Percentiles rank a stretch among this genome's conserved stretches.
Conservation (phyloP, 2,888 invertebrate genomes). For the Platycheirus albimanus region DNA sequence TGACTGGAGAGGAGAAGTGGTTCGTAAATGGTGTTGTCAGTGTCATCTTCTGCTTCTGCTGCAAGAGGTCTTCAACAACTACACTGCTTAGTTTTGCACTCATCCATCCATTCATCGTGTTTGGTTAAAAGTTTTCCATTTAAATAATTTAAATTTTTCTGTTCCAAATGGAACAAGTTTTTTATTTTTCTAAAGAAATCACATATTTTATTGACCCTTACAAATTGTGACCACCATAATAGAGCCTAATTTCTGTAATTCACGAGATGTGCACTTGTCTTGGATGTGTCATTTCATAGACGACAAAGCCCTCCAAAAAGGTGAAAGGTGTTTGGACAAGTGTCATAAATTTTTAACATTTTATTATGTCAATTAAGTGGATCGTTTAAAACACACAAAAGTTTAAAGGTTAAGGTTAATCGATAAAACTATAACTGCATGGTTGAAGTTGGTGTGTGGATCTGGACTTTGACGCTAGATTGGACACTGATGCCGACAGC, state of each 20-base stretch:
- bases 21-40: constrained; percentile 43
- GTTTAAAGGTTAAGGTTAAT: constrained; percentile 28
- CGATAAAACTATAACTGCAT: constrained; percentile 9
- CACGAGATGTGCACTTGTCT: constrained; percentile 1
- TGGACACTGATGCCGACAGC: background rate
- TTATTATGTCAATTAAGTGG: constrained; percentile 24
- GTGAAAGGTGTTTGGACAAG: constrained; percentile 28
- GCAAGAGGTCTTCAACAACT: constrained; percentile 43
- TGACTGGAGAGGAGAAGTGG: constrained; percentile 29
- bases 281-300: background rate
- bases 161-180: constrained; percentile 30
- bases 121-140: no score
- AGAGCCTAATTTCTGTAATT: constrained; percentile 15
- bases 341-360: constrained; percentile 24
- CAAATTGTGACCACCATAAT: constrained; percentile 2
- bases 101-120: no score
- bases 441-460: no score
- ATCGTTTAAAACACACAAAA: background rate
- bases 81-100: constrained; percentile 56
- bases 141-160: constrained; percentile 43
- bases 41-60: constrained; percentile 37
- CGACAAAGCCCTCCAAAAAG: background rate
- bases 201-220: constrained; percentile 39
- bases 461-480: constrained; percentile 26
- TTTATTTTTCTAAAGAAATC: constrained; percentile 6